Conservation (phyloP, 2,888 invertebrate genomes). For the Tetheella fluctuosa region DNA sequence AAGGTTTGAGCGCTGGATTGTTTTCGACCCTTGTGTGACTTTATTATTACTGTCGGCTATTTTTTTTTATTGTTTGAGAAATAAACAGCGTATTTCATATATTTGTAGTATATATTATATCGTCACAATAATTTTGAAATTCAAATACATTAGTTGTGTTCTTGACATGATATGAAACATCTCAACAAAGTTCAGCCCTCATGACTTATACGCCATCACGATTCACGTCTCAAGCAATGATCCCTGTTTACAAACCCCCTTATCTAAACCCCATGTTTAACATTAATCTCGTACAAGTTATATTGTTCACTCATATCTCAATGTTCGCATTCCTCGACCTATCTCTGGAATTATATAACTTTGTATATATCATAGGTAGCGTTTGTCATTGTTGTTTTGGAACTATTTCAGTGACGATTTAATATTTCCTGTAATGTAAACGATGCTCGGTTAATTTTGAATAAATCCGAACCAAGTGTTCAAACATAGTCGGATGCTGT, state of each 20-base stretch:
- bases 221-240: constrained; percentile 17
- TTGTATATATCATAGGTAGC: constrained; percentile 30
- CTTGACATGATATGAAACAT: background rate
- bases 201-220: background rate
- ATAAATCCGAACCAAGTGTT: too few relatives aligned
- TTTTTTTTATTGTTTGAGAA: background rate
- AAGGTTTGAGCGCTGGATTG: background rate
- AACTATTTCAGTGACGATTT: constrained; percentile 32
- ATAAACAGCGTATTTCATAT: background rate
- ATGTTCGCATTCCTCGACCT: constrained; percentile 16
- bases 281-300: constrained; percentile 43
- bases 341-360: constrained; percentile 41
- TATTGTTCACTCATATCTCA: constrained; percentile 37
- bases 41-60: background rate
- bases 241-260: constrained; percentile 34
- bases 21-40: background rate
- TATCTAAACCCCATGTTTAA: constrained; percentile 21
- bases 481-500: background rate
- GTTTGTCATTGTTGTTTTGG: constrained; percentile 33
- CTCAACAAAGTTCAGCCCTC: background rate
- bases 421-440: constrained; percentile 16
- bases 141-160: background rate
- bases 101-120: background rate
- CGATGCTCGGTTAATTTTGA: too few relatives aligned
- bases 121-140: background rate